A percentile compares a stretch with the other conserved stretches of the same genome.
These are phyloP conservation scores for Triplophysa yarkandensis DNA, from an alignment of 2,797 vertebrate species.

Conservation along the genomic window DNA sequence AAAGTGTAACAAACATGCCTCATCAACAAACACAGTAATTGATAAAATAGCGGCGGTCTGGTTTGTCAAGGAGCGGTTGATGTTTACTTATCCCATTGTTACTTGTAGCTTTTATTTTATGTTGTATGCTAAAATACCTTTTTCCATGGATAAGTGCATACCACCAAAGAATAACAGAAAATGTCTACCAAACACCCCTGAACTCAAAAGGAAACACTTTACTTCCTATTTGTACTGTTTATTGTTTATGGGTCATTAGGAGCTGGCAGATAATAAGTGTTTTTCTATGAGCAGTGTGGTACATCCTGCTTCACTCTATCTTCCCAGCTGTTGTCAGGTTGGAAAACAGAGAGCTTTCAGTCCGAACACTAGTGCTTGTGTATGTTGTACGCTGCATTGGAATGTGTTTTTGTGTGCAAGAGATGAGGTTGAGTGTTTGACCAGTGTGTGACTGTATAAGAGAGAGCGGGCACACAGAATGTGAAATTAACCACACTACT, in stretches of 20 bases:
- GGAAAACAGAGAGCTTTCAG: conserved; percentile 39
- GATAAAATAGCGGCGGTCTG: too few species aligned
- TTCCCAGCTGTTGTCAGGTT: conserved; percentile 45
- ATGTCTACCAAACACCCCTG: background rate
- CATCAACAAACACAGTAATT: too few species aligned
- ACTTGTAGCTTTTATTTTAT: too few species aligned
- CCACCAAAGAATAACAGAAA: too few species aligned
- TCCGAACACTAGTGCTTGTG: conserved; percentile 30
- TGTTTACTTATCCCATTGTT: background rate
- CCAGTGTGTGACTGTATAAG: conserved; percentile 5
- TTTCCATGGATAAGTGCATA: background rate
- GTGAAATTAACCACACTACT: conserved; percentile 38
- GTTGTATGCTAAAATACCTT: background rate
- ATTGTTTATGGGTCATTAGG: conserved; percentile 26
- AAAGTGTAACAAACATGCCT: too few species aligned
- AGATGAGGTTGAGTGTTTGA: conserved; percentile 8
- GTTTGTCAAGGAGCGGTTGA: background rate
- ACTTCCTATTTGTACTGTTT: conserved; percentile 29
- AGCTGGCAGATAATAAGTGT: conserved; percentile 29
- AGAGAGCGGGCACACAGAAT: conserved; percentile 4
- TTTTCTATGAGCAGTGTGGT: conserved; percentile 24
- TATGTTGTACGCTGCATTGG: conserved; percentile 8
- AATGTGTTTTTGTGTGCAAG: conserved; percentile 7
- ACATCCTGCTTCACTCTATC: conserved; percentile 32
- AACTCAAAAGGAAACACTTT: background rate